Percentiles rank a stretch among this genome's conserved stretches.
Evolutionary conservation across 2,113 vertebrate genomes (phyloP).

Genomic region (Coregonus clupeaformis): DNA sequence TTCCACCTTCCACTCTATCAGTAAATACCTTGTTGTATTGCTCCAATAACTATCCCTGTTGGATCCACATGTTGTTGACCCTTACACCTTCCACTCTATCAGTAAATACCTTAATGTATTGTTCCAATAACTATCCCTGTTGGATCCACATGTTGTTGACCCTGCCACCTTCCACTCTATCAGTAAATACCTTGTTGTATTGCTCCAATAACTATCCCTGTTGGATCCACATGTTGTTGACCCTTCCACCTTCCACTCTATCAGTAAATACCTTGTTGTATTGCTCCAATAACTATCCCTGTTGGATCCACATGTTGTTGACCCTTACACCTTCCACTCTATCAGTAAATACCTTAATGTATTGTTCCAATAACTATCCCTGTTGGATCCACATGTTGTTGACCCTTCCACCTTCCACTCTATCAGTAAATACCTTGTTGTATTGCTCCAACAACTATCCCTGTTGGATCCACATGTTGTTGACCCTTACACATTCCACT

Average conservation of each 20-base stretch:
- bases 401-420: too few species aligned
- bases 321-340: too few species aligned
- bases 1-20: too few species aligned
- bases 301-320: too few species aligned
- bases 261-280: too few species aligned
- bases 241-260: too few species aligned
- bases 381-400: conserved; percentile 31
- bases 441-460: too few species aligned
- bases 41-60: conserved; percentile 4
- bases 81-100: conserved; percentile 18
- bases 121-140: conserved; percentile 5
- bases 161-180: conserved; percentile 19
- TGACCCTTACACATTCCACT: conserved; percentile 37
- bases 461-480: conserved; percentile 24
- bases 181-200: too few species aligned
- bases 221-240: too few species aligned
- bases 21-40: conserved; percentile 41
- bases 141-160: conserved; percentile 28
- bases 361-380: too few species aligned
- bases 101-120: conserved; percentile 43
- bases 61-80: conserved; percentile 29
- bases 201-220: too few species aligned
- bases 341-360: conserved; percentile 36
- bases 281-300: too few species aligned
- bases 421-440: not conserved